Evolutionary conservation across 2,888 invertebrate species (phyloP).

Genomic region (Caradrina kadenii): DNA sequence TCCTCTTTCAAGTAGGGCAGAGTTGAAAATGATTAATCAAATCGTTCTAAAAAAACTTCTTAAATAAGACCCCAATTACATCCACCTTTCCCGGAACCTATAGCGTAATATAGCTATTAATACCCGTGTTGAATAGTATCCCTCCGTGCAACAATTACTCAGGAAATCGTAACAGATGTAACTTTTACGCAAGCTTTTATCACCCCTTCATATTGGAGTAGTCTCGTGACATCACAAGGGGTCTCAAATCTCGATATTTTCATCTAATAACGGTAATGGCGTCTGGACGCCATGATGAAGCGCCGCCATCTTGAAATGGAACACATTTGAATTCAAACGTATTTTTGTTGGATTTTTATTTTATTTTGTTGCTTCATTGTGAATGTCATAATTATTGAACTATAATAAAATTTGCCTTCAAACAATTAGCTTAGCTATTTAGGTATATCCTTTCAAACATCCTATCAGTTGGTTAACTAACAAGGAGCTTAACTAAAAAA

Average conservation of each 20-base stretch:
- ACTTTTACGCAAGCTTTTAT: conserved; percentile 8
- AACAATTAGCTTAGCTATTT: too few relatives aligned
- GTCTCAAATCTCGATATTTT: conserved; percentile 20
- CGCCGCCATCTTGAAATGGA: conserved; percentile 38
- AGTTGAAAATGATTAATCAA: too few relatives aligned
- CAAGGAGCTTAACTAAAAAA: too few relatives aligned
- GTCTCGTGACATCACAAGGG: conserved; percentile 20
- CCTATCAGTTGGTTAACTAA: too few relatives aligned
- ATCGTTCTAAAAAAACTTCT: background rate
- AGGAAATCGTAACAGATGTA: conserved; percentile 37
- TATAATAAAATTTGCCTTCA: too few relatives aligned
- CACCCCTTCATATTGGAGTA: conserved; percentile 27
- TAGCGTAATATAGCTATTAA: background rate
- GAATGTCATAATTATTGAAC: too few relatives aligned
- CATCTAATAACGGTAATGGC: conserved; percentile 46
- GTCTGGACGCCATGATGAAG: conserved; percentile 22
- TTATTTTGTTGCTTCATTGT: too few relatives aligned
- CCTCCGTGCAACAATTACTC: conserved; percentile 19
- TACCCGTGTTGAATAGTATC: conserved; percentile 2
- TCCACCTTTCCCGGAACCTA: background rate
- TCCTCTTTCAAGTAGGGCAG: too few relatives aligned
- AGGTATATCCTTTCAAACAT: too few relatives aligned
- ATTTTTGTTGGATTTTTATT: background rate
- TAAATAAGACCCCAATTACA: background rate
- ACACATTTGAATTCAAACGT: conserved; percentile 15